Evolutionary conservation across 2,113 vertebrate species (phyloP).

Genomic region (Pelecanoides urinatrix): DNA sequence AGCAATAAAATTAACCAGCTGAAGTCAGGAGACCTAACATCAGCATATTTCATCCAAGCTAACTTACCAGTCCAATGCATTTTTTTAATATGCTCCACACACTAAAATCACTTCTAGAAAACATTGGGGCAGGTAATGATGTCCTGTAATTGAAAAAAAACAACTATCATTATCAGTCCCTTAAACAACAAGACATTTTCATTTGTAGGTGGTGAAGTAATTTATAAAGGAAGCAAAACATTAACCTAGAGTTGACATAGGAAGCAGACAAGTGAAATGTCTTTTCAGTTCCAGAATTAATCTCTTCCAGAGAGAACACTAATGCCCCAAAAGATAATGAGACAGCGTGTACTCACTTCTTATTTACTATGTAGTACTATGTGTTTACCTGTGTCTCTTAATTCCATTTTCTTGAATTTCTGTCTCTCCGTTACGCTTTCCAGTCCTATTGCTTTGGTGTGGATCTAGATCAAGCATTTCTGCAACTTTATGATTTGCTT

Average conservation of each 20-base stretch:
- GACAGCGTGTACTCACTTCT: neutral
- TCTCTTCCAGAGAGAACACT: neutral
- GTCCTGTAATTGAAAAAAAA: constrained; percentile 71
- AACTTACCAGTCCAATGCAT: constrained; percentile 94
- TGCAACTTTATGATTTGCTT: constrained; percentile 81
- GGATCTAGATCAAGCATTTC: constrained; percentile 72
- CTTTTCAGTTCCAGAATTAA: neutral
- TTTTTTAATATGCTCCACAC: constrained; percentile 96
- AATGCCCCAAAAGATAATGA: neutral
- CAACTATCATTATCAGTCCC: neutral
- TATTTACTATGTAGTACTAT: rapidly evolving
- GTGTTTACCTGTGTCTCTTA: constrained; percentile 91
- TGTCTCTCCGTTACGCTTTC: constrained; percentile 77
- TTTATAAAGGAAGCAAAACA: neutral
- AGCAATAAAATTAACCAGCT: neutral
- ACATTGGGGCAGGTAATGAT: constrained; percentile 90
- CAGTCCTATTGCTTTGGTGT: constrained; percentile 56
- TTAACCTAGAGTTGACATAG: neutral
- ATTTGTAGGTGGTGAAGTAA: neutral
- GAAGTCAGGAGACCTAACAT: neutral
- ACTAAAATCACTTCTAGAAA: constrained; percentile 90
- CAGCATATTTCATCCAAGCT: neutral
- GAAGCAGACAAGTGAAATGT: neutral
- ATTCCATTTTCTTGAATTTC: constrained; percentile 89
- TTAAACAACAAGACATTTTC: neutral